Percentiles rank a stretch among this genome's conserved stretches.
Evolutionary conservation across 2,888 invertebrate species (phyloP).

Genomic region (Leptinotarsa peninsularis): DNA sequence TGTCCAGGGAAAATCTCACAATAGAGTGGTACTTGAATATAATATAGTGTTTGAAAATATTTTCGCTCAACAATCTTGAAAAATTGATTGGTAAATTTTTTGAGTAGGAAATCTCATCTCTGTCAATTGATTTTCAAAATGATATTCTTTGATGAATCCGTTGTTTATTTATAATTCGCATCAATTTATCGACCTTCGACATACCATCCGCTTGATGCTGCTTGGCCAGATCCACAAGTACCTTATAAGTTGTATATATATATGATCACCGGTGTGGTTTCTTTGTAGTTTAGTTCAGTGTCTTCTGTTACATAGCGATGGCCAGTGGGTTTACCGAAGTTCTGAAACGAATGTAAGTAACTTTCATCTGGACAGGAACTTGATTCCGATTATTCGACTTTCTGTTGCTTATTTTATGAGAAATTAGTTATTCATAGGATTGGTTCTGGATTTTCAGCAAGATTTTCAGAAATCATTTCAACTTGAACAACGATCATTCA

Average conservation of each 20-base stretch:
- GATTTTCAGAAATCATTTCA: too few relatives aligned
- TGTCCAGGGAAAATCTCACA: too few relatives aligned
- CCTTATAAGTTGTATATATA: conserved; percentile 32
- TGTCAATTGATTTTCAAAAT: too few relatives aligned
- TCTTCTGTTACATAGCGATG: neutral
- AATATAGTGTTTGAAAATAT: too few relatives aligned
- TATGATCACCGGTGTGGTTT: conserved; percentile 18
- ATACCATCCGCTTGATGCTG: conserved; percentile 15
- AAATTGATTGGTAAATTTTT: too few relatives aligned
- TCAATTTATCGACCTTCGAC: conserved; percentile 31
- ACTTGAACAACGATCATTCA: too few relatives aligned
- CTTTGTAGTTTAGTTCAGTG: conserved; percentile 27
- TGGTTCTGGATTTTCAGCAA: too few relatives aligned
- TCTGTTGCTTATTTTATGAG: neutral
- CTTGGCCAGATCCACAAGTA: conserved; percentile 27
- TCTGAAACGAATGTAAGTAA: conserved; percentile 10
- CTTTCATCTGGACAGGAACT: neutral
- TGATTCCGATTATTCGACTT: neutral
- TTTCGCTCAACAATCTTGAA: too few relatives aligned
- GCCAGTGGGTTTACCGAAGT: neutral
- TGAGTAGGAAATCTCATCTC: too few relatives aligned
- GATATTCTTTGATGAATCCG: too few relatives aligned
- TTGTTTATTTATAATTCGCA: conserved; percentile 3
- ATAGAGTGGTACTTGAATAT: too few relatives aligned
- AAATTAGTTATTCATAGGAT: neutral